phyloP scores from a whole-genome alignment of 2,797 vertebrate genomes.

The Craterocephalus amniculus region DNA sequence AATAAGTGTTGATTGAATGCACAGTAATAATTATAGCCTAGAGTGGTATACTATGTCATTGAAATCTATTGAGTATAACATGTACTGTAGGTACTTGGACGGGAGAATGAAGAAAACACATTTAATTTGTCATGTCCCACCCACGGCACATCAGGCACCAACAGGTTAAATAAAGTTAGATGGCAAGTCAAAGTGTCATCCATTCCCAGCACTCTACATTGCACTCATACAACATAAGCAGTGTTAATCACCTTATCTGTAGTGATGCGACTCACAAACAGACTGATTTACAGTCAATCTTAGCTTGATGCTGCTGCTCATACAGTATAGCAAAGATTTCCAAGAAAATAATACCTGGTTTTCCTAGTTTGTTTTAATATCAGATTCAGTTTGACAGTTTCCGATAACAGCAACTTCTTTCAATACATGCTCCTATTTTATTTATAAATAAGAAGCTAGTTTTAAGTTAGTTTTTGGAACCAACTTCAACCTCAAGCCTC shows the following conservation, averaged over 20 bases:
- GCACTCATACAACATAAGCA: not conserved
- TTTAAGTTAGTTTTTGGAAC: not conserved
- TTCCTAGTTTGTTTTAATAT: too few relatives aligned
- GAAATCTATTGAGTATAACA: too few relatives aligned
- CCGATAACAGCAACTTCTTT: too few relatives aligned
- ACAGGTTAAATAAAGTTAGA: not conserved
- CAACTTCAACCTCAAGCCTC: not conserved
- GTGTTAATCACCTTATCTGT: not conserved
- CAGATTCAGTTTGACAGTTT: too few relatives aligned
- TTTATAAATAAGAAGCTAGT: not conserved
- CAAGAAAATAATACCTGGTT: too few relatives aligned
- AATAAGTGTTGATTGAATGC: too few relatives aligned
- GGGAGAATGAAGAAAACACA: too few relatives aligned
- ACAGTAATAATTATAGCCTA: too few relatives aligned
- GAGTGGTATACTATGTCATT: too few relatives aligned
- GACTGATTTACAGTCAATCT: not conserved
- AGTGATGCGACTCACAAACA: not conserved
- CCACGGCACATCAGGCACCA: not conserved
- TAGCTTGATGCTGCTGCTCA: not conserved
- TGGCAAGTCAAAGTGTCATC: not conserved
- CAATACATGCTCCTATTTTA: too few relatives aligned
- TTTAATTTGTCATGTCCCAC: not conserved
- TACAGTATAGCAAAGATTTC: not conserved
- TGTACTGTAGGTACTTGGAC: too few relatives aligned
- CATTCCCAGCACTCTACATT: not conserved